These are phyloP conservation scores for Hephaestus fuliginosus DNA, from an alignment of 2,797 vertebrate genomes.

Conservation along the genomic window DNA sequence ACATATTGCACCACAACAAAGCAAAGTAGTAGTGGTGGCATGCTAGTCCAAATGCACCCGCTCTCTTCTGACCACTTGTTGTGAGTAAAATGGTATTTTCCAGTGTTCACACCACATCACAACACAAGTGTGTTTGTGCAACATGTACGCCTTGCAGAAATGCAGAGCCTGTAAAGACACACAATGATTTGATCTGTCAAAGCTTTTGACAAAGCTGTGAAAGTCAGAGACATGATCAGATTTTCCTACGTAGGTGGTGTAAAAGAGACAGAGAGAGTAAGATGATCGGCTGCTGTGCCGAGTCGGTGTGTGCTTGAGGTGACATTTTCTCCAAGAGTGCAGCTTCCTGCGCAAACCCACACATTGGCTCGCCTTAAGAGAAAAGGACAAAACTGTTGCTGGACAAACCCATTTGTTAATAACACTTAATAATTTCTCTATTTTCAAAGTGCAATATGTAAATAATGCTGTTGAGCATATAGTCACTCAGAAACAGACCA, in stretches of 20 bases:
- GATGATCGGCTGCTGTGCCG: conserved; percentile 71
- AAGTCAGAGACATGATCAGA: conserved; percentile 80
- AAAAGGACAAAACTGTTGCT: conserved; percentile 56
- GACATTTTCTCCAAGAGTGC: conserved; percentile 88
- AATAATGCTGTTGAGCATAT: conserved; percentile 1
- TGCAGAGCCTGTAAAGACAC: conserved; percentile 64
- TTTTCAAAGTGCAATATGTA: neutral
- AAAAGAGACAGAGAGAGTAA: conserved; percentile 72
- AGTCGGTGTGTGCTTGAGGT: conserved; percentile 71
- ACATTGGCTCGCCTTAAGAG: conserved; percentile 71
- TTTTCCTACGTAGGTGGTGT: conserved; percentile 98
- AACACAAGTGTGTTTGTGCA: conserved; percentile 62
- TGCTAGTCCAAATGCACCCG: conserved; percentile 22
- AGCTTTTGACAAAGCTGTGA: conserved; percentile 77
- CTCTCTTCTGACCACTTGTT: conserved; percentile 63
- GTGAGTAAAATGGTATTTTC: conserved; percentile 68
- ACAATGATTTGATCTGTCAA: conserved; percentile 72
- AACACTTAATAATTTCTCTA: conserved; percentile 10
- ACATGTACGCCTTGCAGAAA: conserved; percentile 66
- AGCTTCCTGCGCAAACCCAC: conserved; percentile 93
- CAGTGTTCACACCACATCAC: conserved; percentile 64
- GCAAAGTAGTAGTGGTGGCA: neutral
- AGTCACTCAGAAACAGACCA: conserved; percentile 12
- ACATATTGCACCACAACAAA: conserved; percentile 57
- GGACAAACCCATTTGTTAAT: conserved; percentile 66